Percentiles rank a stretch among this genome's conserved stretches.
phyloP scores from a whole-genome alignment of 2,797 vertebrate species.

The Lophura swinhoii region DNA sequence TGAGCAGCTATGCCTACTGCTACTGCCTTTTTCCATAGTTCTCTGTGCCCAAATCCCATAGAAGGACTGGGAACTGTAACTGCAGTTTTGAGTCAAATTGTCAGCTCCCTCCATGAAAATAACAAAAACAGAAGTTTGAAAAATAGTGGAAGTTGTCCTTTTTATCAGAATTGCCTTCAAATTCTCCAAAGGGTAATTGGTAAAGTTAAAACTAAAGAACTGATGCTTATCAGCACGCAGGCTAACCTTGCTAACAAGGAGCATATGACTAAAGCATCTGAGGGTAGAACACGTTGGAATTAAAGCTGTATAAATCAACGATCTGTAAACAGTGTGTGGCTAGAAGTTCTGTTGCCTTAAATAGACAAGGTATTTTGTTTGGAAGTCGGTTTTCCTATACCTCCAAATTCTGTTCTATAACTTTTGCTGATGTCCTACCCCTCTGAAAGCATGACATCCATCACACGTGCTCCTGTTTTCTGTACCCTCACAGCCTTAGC shows the following conservation, averaged over 20 bases:
- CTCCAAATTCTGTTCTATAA: not conserved
- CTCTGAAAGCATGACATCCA: rapidly evolving
- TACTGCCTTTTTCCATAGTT: rapidly evolving
- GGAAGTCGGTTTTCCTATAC: not conserved
- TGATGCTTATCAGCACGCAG: not conserved
- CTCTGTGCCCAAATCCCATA: rapidly evolving
- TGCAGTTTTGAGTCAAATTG: rapidly evolving
- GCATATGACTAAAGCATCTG: rapidly evolving
- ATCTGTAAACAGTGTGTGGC: not conserved
- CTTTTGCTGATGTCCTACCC: rapidly evolving
- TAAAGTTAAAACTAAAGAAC: not conserved
- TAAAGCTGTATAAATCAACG: not conserved
- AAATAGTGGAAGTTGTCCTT: not conserved
- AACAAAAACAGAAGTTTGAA: not conserved
- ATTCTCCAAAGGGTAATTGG: too few species aligned
- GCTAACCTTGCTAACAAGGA: not conserved
- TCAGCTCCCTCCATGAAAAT: not conserved
- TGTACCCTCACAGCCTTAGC: rapidly evolving
- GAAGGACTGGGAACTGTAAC: not conserved
- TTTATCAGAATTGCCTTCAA: not conserved
- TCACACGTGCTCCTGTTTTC: rapidly evolving
- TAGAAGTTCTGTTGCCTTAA: not conserved
- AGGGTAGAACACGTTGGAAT: not conserved
- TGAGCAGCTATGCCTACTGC: not conserved
- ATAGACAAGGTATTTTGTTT: not conserved